Evolutionary conservation across 2,113 vertebrate species (phyloP).

Genomic region (Tachysurus vachellii): DNA sequence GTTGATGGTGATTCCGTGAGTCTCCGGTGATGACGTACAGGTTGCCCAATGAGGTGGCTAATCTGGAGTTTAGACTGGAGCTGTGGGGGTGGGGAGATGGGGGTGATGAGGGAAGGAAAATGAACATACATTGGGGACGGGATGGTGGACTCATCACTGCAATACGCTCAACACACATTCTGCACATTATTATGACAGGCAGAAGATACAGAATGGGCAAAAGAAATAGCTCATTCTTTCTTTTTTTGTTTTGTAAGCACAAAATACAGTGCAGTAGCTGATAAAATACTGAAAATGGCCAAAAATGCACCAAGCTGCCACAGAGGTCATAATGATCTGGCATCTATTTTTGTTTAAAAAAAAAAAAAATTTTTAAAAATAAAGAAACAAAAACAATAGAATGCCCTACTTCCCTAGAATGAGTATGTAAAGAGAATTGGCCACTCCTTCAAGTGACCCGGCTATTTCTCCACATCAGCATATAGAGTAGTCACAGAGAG

Average conservation of each 20-base stretch:
- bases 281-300: not conserved
- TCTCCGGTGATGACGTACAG: slow-evolving; percentile 77
- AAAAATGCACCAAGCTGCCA: not conserved
- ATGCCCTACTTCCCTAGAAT: not conserved
- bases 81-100: slow-evolving; percentile 65
- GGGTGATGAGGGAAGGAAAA: slow-evolving; percentile 29
- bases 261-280: not conserved
- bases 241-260: not conserved
- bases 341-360: not conserved
- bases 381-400: not conserved
- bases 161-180: not conserved
- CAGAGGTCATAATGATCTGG: slow-evolving; percentile 3
- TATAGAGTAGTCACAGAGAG: slow-evolving; percentile 54
- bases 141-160: slow-evolving; percentile 31
- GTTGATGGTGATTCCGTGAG: slow-evolving; percentile 62
- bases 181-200: not conserved
- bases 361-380: not conserved
- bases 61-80: slow-evolving; percentile 83
- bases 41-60: slow-evolving; percentile 92
- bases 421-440: not conserved
- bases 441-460: not conserved
- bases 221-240: not conserved
- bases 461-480: slow-evolving; percentile 30
- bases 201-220: not conserved
- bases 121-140: slow-evolving; percentile 35